These are phyloP conservation scores for Ylistrum balloti DNA, from an alignment of 1,140 invertebrate genomes.

Conservation along the genomic window DNA sequence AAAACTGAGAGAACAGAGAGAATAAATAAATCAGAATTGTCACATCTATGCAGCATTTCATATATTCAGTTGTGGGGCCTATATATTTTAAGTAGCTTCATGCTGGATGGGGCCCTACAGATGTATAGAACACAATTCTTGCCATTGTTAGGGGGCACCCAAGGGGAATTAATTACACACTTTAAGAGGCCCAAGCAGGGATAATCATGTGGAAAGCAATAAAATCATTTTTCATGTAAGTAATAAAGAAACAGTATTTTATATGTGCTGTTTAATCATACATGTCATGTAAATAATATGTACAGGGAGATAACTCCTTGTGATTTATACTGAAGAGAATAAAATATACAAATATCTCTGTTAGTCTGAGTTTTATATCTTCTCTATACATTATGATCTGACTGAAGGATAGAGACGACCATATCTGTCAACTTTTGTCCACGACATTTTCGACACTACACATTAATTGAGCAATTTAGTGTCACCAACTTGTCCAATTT, in stretches of 20 bases:
- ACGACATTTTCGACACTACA: too few species aligned
- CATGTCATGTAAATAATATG: neutral
- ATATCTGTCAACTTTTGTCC: too few species aligned
- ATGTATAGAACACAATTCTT: conserved; percentile 16
- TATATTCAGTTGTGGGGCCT: neutral
- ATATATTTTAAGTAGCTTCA: neutral
- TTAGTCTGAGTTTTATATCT: neutral
- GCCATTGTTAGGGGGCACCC: neutral
- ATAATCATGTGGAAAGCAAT: conserved; percentile 27
- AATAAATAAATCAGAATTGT: neutral
- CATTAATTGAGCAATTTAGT: too few species aligned
- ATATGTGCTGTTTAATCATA: neutral
- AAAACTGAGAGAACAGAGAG: neutral
- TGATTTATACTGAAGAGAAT: conserved; percentile 35
- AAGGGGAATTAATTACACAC: neutral
- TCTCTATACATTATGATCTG: neutral
- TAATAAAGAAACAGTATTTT: neutral
- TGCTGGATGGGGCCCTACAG: neutral
- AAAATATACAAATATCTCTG: neutral
- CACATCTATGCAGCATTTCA: neutral
- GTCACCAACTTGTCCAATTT: too few species aligned
- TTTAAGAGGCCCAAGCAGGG: neutral
- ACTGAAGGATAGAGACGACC: neutral
- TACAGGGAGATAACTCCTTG: conserved; percentile 30
- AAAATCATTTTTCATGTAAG: neutral